Percentiles rank a stretch among this genome's conserved stretches.
phyloP scores from a whole-genome alignment of 2,113 vertebrate species.

The Hydrochoerus hydrochaeris region DNA sequence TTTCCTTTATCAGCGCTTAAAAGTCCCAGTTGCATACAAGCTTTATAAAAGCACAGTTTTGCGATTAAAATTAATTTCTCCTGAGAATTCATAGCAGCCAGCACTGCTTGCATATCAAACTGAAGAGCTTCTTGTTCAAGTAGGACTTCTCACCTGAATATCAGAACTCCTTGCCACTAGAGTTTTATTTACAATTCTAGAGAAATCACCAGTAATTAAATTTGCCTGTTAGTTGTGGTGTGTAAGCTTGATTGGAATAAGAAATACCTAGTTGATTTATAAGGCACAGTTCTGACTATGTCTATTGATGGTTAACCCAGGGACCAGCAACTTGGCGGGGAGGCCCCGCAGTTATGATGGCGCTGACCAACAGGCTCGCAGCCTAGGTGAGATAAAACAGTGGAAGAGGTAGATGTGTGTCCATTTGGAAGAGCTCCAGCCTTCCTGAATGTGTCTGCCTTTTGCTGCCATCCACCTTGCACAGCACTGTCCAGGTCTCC shows the following conservation, averaged over 20 bases:
- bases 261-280: neutral
- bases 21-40: neutral
- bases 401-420: neutral
- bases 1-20: neutral
- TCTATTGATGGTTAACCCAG: neutral
- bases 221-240: neutral
- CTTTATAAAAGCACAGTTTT: neutral
- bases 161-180: neutral
- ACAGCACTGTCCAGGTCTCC: neutral
- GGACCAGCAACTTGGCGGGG: neutral
- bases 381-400: neutral
- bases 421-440: neutral
- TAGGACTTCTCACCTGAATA: neutral
- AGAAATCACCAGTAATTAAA: neutral
- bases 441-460: neutral
- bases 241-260: neutral
- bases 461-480: neutral
- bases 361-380: neutral
- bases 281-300: neutral
- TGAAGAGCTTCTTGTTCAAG: neutral
- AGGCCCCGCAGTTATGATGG: neutral
- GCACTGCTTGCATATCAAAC: neutral
- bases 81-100: neutral
- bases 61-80: neutral
- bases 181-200: neutral